phyloP scores from a whole-genome alignment of 2,113 vertebrate species.

The Pogona vitticeps region DNA sequence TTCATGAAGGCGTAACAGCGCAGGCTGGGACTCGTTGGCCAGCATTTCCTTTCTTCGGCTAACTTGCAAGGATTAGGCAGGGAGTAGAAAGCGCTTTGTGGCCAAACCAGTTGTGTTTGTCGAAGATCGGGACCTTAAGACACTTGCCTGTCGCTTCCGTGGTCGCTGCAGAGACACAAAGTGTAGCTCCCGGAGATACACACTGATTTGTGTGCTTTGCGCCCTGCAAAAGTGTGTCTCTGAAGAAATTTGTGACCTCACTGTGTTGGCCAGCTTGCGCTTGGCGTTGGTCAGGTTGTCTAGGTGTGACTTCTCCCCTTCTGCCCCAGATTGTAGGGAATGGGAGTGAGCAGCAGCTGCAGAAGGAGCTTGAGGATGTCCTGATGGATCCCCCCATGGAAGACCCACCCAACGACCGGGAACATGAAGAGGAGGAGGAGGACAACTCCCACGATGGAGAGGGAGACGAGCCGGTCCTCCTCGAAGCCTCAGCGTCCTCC shows the following conservation, averaged over 20 bases:
- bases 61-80: fast-evolving
- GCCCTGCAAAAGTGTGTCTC: background rate
- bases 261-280: background rate
- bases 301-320: constrained; percentile 53
- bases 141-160: too few relatives aligned
- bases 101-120: too few relatives aligned
- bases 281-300: constrained; percentile 20
- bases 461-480: constrained; percentile 75
- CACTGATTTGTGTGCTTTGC: background rate
- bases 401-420: constrained; percentile 74
- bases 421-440: constrained; percentile 70
- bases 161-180: too few relatives aligned
- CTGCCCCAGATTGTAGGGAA: constrained; percentile 91
- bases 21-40: background rate
- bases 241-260: too few relatives aligned
- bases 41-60: background rate
- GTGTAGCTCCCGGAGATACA: too few relatives aligned
- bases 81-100: background rate
- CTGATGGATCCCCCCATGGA: constrained; percentile 94
- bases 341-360: constrained; percentile 97
- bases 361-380: constrained; percentile 93
- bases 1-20: background rate
- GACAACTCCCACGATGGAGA: constrained; percentile 69
- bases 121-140: too few relatives aligned
- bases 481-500: constrained; percentile 78